A percentile compares a stretch with the other conserved stretches of the same genome.
These are phyloP conservation scores for Pyrgilauda ruficollis DNA, from an alignment of 2,113 vertebrate species.

Conservation along the genomic window DNA sequence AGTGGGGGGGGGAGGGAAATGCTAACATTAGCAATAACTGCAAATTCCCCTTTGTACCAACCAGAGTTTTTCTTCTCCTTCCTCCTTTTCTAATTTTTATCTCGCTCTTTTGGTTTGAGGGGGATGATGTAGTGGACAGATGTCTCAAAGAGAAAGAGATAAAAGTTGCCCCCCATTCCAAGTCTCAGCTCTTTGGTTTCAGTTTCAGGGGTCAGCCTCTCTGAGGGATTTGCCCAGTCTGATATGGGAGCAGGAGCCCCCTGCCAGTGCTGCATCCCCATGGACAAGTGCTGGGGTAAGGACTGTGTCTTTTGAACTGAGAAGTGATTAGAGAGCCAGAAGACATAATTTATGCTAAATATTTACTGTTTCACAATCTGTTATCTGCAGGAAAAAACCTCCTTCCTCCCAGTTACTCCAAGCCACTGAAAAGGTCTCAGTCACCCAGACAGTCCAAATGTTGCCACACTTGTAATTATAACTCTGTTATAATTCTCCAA, in stretches of 20 bases:
- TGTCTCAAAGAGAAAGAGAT: not conserved
- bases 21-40: constrained; percentile 21
- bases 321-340: not conserved
- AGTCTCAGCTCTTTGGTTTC: not conserved
- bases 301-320: not conserved
- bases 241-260: not conserved
- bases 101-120: not conserved
- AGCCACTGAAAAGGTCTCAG: not conserved
- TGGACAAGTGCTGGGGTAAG: not conserved
- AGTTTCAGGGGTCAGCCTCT: not conserved
- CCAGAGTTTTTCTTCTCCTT: not conserved
- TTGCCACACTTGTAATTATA: not conserved
- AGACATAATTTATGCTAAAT: not conserved
- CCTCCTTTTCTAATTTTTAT: not conserved
- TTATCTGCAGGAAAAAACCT: not conserved
- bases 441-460: not conserved
- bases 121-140: not conserved
- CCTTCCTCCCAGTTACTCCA: not conserved
- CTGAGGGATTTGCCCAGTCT: not conserved
- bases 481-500: not conserved
- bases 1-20: not conserved
- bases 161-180: not conserved
- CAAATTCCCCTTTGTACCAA: constrained; percentile 5
- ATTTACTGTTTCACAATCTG: not conserved
- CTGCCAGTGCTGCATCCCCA: fast-evolving